Percentiles rank a stretch among this genome's conserved stretches.
phyloP scores from a whole-genome alignment of 2,888 invertebrate genomes.

The Podabrus alpinus region DNA sequence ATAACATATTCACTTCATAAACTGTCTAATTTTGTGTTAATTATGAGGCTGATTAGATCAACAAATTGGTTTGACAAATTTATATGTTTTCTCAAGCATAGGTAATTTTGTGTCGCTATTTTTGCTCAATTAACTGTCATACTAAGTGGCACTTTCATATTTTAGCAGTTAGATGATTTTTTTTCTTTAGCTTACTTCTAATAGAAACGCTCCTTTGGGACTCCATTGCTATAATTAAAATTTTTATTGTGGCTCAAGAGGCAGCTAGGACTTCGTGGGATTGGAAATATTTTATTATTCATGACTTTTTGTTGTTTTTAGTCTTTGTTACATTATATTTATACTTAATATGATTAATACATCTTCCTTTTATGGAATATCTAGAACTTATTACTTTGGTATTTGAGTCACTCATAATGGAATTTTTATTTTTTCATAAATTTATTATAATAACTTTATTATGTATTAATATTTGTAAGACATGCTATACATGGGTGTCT shows the following conservation, averaged over 20 bases:
- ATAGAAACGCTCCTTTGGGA: too few relatives aligned
- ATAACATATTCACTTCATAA: not conserved
- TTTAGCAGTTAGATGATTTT: not conserved
- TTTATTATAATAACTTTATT: not conserved
- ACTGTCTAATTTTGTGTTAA: not conserved
- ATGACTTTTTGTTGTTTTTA: not conserved
- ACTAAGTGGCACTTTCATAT: not conserved
- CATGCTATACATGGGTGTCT: too few relatives aligned
- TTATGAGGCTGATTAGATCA: not conserved
- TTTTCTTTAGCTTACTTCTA: not conserved
- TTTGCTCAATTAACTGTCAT: not conserved
- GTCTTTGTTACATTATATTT: not conserved
- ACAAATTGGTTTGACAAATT: not conserved
- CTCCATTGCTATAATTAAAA: not conserved
- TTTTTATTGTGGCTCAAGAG: not conserved
- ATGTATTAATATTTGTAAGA: not conserved
- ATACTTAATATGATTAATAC: not conserved
- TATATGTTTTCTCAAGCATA: not conserved
- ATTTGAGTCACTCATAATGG: not conserved
- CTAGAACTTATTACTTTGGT: not conserved
- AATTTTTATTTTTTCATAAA: not conserved
- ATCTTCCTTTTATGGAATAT: not conserved
- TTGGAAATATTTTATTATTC: not conserved
- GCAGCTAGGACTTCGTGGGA: not conserved
- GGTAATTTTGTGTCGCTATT: not conserved